Conservation (phyloP, 1,140 invertebrate species). For the Acromyrmex heyeri region DNA sequence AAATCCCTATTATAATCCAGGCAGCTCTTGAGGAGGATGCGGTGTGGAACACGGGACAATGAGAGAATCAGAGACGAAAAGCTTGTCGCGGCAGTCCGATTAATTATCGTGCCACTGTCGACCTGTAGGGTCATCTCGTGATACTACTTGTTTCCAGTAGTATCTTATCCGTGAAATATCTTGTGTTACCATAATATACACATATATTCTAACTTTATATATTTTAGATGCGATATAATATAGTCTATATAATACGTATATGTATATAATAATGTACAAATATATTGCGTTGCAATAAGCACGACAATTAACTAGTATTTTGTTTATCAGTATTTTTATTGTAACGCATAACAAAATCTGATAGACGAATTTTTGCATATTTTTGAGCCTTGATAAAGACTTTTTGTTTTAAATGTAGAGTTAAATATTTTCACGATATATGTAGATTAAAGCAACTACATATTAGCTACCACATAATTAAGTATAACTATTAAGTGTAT, state of each 20-base stretch:
- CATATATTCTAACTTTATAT: neutral
- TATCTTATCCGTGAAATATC: slow-evolving; percentile 20
- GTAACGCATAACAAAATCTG: neutral
- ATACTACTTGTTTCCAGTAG: slow-evolving; percentile 16
- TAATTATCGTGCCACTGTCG: slow-evolving; percentile 51
- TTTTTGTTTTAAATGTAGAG: neutral
- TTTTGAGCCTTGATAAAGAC: neutral
- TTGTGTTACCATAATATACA: slow-evolving; percentile 1
- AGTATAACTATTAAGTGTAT: neutral
- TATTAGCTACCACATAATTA: neutral
- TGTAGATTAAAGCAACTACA: neutral
- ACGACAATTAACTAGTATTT: neutral
- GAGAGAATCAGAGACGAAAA: slow-evolving; percentile 57
- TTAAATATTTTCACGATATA: neutral
- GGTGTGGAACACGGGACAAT: slow-evolving; percentile 25
- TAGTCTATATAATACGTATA: neutral
- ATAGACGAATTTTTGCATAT: neutral
- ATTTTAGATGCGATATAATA: neutral
- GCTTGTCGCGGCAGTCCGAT: slow-evolving; percentile 53
- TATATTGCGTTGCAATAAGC: neutral
- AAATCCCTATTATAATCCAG: slow-evolving; percentile 54
- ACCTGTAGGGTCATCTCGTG: slow-evolving; percentile 5
- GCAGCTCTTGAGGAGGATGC: slow-evolving; percentile 17
- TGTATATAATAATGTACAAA: neutral
- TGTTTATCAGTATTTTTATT: neutral